These are phyloP conservation scores for Echinarachnius parma DNA, from an alignment of 53 echinoderm and acorn worm species.

Conservation along the genomic window DNA sequence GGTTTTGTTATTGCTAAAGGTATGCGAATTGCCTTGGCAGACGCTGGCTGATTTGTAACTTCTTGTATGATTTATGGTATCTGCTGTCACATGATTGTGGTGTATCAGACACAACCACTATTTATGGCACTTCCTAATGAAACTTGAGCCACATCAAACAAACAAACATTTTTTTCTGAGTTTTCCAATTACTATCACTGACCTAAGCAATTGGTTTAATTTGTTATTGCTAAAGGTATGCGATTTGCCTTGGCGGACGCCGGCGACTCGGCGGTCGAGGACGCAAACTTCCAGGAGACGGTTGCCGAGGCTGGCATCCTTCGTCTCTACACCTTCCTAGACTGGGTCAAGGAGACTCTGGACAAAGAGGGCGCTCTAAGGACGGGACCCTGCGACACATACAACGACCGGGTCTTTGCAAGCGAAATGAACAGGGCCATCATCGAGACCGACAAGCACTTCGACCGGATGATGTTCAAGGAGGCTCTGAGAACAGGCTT, in stretches of 20 bases:
- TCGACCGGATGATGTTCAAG: conserved; percentile 85
- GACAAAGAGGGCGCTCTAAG: conserved; percentile 58
- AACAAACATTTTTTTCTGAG: too few relatives aligned
- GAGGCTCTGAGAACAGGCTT: conserved; percentile 93
- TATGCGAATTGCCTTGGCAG: too few relatives aligned
- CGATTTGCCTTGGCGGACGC: conserved; percentile 89
- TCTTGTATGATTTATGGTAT: too few relatives aligned
- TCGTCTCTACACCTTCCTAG: conserved; percentile 92
- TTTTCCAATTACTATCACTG: too few relatives aligned
- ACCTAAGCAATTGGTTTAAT: too few relatives aligned
- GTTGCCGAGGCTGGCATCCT: conserved; percentile 95
- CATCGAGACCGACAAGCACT: conserved; percentile 71
- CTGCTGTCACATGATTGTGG: too few relatives aligned
- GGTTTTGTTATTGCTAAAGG: too few relatives aligned
- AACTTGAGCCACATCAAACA: too few relatives aligned
- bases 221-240: too few relatives aligned
- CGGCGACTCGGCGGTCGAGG: conserved; percentile 87
- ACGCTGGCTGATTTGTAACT: too few relatives aligned
- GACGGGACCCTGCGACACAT: conserved; percentile 70
- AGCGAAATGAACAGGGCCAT: conserved; percentile 87
- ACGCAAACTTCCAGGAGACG: conserved; percentile 87
- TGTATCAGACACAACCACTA: too few relatives aligned
- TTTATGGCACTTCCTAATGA: too few relatives aligned
- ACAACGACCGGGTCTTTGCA: conserved; percentile 80
- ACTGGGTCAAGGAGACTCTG: conserved; percentile 90